These are phyloP conservation scores for Rousettus madagascariensis DNA, from an alignment of 2,797 vertebrate species.

Conservation along the genomic window DNA sequence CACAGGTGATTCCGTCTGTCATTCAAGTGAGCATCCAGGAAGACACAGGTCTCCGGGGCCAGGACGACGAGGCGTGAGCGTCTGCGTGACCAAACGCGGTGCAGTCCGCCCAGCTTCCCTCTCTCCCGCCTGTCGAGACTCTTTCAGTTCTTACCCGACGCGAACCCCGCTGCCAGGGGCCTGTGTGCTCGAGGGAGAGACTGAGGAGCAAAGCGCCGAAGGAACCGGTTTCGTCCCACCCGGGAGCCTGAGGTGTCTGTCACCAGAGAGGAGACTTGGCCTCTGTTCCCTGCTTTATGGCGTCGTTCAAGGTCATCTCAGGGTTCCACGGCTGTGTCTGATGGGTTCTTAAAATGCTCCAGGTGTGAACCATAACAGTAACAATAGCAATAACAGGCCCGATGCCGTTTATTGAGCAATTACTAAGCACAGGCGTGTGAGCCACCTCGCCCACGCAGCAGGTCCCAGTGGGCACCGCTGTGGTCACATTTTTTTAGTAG, in stretches of 20 bases:
- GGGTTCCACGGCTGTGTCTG: rapidly evolving
- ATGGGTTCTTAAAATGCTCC: background rate
- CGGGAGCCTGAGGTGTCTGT: background rate
- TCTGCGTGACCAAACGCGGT: background rate
- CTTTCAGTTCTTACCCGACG: background rate
- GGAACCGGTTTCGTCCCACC: background rate
- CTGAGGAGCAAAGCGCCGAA: background rate
- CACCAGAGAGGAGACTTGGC: background rate
- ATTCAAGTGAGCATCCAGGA: background rate
- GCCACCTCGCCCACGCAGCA: background rate
- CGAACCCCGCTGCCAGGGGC: background rate
- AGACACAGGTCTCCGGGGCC: background rate
- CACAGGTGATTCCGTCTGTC: background rate
- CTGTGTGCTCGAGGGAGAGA: background rate
- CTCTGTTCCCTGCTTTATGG: background rate
- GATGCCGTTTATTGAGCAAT: background rate
- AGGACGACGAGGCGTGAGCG: background rate
- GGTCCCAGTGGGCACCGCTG: rapidly evolving
- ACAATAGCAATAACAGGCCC: background rate
- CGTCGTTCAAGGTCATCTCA: rapidly evolving
- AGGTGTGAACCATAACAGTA: background rate
- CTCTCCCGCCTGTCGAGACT: background rate
- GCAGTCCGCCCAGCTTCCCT: background rate
- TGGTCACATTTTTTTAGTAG: background rate
- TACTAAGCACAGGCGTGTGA: background rate